These are phyloP conservation scores for Solen grandis DNA, from an alignment of 1,140 invertebrate genomes.

Conservation along the genomic window DNA sequence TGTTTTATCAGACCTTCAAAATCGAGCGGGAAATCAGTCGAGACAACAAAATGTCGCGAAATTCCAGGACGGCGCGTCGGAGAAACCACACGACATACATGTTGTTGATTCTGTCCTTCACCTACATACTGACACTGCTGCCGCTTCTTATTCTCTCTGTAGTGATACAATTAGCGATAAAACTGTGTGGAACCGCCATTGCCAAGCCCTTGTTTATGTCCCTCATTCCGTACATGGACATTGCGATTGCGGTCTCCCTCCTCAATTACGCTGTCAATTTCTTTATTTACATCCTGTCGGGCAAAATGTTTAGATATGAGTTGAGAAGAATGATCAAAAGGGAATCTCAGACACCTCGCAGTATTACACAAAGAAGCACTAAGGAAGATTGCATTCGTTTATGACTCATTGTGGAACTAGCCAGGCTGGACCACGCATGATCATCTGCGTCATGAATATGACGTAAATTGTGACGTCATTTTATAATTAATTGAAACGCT, in stretches of 20 bases:
- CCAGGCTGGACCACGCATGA: too few species aligned
- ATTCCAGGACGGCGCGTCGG: slow-evolving; percentile 23
- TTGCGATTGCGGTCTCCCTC: slow-evolving; percentile 62
- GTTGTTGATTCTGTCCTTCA: slow-evolving; percentile 73
- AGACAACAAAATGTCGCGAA: slow-evolving; percentile 2
- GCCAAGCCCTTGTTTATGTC: slow-evolving; percentile 12
- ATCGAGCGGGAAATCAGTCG: slow-evolving; percentile 56
- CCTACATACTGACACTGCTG: slow-evolving; percentile 70
- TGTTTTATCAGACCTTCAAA: slow-evolving; percentile 69
- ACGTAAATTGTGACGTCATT: too few species aligned
- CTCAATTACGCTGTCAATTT: slow-evolving; percentile 75
- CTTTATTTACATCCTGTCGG: slow-evolving; percentile 74
- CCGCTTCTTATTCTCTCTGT: slow-evolving; percentile 68
- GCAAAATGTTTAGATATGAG: slow-evolving; percentile 72
- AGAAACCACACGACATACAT: slow-evolving; percentile 76
- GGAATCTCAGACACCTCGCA: slow-evolving; percentile 19
- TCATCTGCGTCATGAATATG: too few species aligned
- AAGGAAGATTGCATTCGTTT: slow-evolving; percentile 11
- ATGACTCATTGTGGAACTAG: too few species aligned
- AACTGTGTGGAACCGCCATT: neutral
- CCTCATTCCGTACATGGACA: slow-evolving; percentile 59
- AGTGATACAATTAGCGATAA: slow-evolving; percentile 56
- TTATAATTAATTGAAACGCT: too few species aligned
- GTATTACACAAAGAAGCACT: slow-evolving; percentile 18
- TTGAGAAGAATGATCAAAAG: slow-evolving; percentile 66